A percentile compares a stretch with the other conserved stretches of the same genome.
These are phyloP conservation scores for Aphidius gifuensis DNA, from an alignment of 1,140 invertebrate genomes.

Conservation along the genomic window DNA sequence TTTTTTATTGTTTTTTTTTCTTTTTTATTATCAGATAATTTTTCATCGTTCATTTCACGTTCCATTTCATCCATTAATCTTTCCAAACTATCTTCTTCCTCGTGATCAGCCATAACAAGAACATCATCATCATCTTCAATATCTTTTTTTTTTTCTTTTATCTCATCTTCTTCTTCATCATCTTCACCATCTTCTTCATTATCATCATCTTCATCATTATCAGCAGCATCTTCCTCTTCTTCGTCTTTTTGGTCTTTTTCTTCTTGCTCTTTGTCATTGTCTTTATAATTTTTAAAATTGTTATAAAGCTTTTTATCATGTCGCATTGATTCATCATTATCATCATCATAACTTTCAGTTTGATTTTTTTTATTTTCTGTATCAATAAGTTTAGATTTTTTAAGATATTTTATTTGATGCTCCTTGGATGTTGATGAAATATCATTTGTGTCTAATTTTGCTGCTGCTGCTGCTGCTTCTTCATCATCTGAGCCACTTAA, in stretches of 20 bases:
- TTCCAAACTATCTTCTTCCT: conserved; percentile 50
- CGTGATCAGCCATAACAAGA: conserved; percentile 48
- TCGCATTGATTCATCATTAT: no score
- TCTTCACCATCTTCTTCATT: no score
- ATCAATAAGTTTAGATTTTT: no score
- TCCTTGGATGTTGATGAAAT: conserved; percentile 19
- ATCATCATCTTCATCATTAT: no score
- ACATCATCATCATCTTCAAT: conserved; percentile 50
- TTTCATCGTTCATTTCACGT: conserved; percentile 40
- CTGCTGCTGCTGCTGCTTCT: conserved; percentile 28
- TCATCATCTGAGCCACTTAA: conserved; percentile 46
- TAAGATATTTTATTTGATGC: conserved; percentile 16
- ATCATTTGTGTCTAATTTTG: conserved; percentile 20
- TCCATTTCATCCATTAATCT: conserved; percentile 52
- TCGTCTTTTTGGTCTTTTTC: no score
- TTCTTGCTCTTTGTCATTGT: no score
- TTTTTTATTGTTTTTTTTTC: conserved; percentile 32
- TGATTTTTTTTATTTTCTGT: no score
- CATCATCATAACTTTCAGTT: no score
- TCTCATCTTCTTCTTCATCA: conserved; percentile 21
- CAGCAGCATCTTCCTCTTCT: no score
- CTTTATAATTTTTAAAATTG: no score
- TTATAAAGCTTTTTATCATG: no score
- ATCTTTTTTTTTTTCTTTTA: conserved; percentile 30
- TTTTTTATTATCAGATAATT: conserved; percentile 31